Evolutionary conservation across 2,888 invertebrate species (phyloP), one percentile per base, ranked within the genome.

Genomic region (Smittia aterrima): DNA sequence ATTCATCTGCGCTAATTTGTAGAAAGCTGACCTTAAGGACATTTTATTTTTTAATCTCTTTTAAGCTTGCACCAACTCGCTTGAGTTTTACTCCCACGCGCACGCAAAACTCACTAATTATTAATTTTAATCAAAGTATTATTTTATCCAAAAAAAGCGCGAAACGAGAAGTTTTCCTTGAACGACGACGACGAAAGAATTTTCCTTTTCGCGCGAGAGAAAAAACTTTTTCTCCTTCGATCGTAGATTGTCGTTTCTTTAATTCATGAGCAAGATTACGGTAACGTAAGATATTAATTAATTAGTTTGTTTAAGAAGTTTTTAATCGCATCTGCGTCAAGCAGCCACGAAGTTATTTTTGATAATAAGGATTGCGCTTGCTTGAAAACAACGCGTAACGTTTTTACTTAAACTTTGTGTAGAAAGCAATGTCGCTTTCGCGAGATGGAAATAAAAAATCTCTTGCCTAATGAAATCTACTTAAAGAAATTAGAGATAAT

Each of bases 391-490:
- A 7, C 38, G 38, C n/a, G 47, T 6, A 16, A 6, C 13, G 32
- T 16, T 47, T 47, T 47, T 58, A 58, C 22, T 58, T 58, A 58
- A 58, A 47, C 32, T 32, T 32, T 32, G 32, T 32, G 32, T 32
- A 32, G 32, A 32, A 9, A 32, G 32, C 32, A 32, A 32, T 9
- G 32, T 32, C 32, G 32, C 32, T 32, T 47, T 47, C 16, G 47
- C 47, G 47, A 58, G n/a, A 58, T 58, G 58, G n/a, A 58, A 58
- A 2, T 58, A 1, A 58, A 47, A 58, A 18, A 22, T 20, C 22
- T 22, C 58, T 58, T 58, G 58, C 58, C 58, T 58, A 58, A 58
- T 58, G 58, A 58, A 58, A 58, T 22, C 58, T 58, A 58, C 58
- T 58, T 58, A 58, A 47, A 3, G 32, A 32, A 58, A 22, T 22